These are phyloP conservation scores for Micromys minutus DNA, from an alignment of 2,113 vertebrate genomes.

Conservation along the genomic window DNA sequence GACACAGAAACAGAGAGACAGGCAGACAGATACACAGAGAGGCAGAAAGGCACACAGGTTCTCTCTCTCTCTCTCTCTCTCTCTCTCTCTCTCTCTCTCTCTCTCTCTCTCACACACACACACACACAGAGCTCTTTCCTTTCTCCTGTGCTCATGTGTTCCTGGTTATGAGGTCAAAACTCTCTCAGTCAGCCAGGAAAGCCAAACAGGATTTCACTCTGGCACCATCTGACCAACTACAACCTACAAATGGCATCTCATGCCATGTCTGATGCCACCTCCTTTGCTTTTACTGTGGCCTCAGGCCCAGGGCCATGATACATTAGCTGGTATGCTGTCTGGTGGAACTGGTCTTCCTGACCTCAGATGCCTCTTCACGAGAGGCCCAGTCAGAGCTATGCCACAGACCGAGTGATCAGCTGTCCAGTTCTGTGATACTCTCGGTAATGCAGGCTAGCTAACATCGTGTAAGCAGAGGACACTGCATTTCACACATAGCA, in stretches of 20 bases:
- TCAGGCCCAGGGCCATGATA: background rate
- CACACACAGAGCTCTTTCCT: background rate
- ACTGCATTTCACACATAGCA: background rate
- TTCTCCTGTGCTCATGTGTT: background rate
- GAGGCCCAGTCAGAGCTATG: no score
- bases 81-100: no score
- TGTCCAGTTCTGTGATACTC: background rate
- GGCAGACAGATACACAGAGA: background rate
- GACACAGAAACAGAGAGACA: background rate
- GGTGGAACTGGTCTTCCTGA: background rate
- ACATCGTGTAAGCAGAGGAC: no score
- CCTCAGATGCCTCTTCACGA: background rate
- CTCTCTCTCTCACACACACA: no score
- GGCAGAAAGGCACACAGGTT: background rate
- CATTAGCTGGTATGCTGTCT: background rate
- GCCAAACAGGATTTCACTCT: background rate
- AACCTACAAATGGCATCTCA: background rate
- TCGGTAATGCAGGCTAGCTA: background rate
- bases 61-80: no score
- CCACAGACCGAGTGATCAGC: fast-evolving
- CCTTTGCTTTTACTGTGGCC: no score
- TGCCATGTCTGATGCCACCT: background rate
- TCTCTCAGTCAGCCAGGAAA: background rate
- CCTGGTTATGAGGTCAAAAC: background rate
- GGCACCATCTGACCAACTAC: background rate